A percentile compares a stretch with the other conserved stretches of the same genome.
Evolutionary conservation across 2,888 invertebrate genomes (phyloP).

Genomic region (Peribatodes rhomboidaria): DNA sequence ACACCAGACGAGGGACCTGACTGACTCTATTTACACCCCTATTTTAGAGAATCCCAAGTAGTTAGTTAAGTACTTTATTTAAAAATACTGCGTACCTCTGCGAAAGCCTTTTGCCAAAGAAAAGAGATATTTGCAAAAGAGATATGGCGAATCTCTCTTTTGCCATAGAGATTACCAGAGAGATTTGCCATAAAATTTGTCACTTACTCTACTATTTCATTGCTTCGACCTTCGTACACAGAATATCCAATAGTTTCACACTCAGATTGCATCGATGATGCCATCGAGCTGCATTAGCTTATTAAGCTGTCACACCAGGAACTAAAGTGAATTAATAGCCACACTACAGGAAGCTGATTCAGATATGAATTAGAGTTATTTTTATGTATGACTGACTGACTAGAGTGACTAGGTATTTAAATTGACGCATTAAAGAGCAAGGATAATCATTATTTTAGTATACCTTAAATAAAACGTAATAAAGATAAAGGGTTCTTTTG

Average conservation of each 20-base stretch:
- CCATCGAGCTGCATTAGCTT: slow-evolving; percentile 1
- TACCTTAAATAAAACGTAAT: neutral
- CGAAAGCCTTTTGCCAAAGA: neutral
- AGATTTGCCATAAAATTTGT: neutral
- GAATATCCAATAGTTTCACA: neutral
- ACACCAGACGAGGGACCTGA: too few relatives aligned
- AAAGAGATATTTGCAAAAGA: too few relatives aligned
- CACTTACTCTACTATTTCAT: neutral
- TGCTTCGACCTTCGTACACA: slow-evolving; percentile 1
- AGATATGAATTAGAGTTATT: slow-evolving; percentile 8
- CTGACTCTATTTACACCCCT: too few relatives aligned
- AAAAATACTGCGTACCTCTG: neutral
- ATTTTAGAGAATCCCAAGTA: too few relatives aligned
- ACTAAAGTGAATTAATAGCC: neutral
- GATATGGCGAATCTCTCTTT: too few relatives aligned
- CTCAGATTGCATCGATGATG: slow-evolving; percentile 3
- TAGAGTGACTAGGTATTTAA: too few relatives aligned
- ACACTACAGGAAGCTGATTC: slow-evolving; percentile 14
- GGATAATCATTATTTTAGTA: neutral
- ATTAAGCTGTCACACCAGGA: neutral
- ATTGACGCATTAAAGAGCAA: neutral
- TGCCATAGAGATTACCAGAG: too few relatives aligned
- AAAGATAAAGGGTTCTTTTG: neutral
- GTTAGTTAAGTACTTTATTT: too few relatives aligned
- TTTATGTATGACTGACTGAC: slow-evolving; percentile 5